Base-by-base conservation (phyloP, 2,888 invertebrate species). In the Caenorhabditis afra region DNA sequence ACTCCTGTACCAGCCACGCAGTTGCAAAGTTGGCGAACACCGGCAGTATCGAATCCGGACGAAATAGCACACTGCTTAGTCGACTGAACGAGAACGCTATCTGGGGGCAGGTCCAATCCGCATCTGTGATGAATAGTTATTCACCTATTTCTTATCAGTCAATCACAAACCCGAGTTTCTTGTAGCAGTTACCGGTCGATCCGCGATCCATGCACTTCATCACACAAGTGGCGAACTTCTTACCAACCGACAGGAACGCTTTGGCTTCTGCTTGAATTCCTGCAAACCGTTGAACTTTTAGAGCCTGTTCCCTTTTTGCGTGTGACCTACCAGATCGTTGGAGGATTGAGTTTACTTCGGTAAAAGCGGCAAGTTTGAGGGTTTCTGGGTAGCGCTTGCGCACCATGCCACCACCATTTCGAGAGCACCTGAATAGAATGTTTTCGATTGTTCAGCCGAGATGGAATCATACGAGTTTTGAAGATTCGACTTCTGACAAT, bases 381-480 rank as follows among this genome's bases (percentile, higher is more conserved):
- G 89, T 89, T 65, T 89, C 89, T n/a, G 88, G 86, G 73, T 87
- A 89, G 22, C 89, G 84, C 73, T 89, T 89, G 18, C 82, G 85
- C 12, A 89, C 88, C 83, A 82, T 81, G 12, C 82, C 80, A n/a
- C 85, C 84, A 35, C 85, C 81, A 12, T 64, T 67, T 1, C 78
- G 71, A 11, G 87, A 81, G 58, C 88, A 87, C n/a, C 83, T 83
- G 76, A 41, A 83, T 5, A 29, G 29, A 29, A 29, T 3, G 7
- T 29, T 5, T 29, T 29, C 3, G 3, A 29, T 7, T 7, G 29
- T 5, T 29, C 7, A 29, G 29, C 3, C 29, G 3, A 29, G 29
- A 29, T 29, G 4, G 7, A 29, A 7, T 5, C 83, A 81, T 58
- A 86, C 79, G 87, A 57, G 22, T 87, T 81, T 22, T 68, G 50